phyloP scores from a whole-genome alignment of 2,888 invertebrate genomes.

The Lasioglossum figueresi region DNA sequence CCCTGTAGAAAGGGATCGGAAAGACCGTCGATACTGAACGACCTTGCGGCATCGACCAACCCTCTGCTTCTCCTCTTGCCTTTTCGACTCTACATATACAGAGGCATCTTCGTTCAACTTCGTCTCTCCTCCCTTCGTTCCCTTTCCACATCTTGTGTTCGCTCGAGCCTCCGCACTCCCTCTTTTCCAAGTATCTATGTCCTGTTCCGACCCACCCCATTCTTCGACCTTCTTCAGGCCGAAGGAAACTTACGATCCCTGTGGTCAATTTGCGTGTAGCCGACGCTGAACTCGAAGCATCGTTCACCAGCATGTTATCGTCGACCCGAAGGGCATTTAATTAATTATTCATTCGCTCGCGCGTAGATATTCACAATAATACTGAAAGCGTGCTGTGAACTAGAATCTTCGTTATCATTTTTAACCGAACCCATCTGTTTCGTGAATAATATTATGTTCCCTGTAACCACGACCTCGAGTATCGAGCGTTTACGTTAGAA shows the following conservation, averaged over 20 bases:
- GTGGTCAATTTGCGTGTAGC: slow-evolving; percentile 39
- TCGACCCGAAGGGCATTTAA: neutral
- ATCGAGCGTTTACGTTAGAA: neutral
- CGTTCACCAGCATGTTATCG: slow-evolving; percentile 9
- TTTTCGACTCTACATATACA: slow-evolving; percentile 62
- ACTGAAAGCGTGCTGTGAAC: neutral
- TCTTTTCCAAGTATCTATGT: slow-evolving; percentile 20
- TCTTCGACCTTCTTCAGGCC: slow-evolving; percentile 41
- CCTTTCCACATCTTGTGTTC: slow-evolving; percentile 14
- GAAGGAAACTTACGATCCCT: slow-evolving; percentile 35
- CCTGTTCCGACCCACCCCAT: slow-evolving; percentile 17
- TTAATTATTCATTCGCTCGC: slow-evolving; percentile 1
- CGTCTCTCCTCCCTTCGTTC: slow-evolving; percentile 5
- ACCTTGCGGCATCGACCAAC: slow-evolving; percentile 81
- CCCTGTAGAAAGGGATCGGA: slow-evolving; percentile 51
- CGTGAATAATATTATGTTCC: neutral
- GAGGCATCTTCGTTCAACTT: slow-evolving; percentile 50
- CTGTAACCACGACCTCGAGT: neutral
- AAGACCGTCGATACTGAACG: slow-evolving; percentile 78
- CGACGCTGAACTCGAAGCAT: slow-evolving; percentile 17
- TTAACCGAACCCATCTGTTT: neutral
- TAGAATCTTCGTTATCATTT: neutral
- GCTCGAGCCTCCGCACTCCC: slow-evolving; percentile 4
- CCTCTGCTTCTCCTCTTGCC: slow-evolving; percentile 61
- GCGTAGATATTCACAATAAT: neutral